A percentile compares a stretch with the other conserved stretches of the same genome.
Conservation (phyloP, 2,797 vertebrate genomes). For the Semotilus atromaculatus region DNA sequence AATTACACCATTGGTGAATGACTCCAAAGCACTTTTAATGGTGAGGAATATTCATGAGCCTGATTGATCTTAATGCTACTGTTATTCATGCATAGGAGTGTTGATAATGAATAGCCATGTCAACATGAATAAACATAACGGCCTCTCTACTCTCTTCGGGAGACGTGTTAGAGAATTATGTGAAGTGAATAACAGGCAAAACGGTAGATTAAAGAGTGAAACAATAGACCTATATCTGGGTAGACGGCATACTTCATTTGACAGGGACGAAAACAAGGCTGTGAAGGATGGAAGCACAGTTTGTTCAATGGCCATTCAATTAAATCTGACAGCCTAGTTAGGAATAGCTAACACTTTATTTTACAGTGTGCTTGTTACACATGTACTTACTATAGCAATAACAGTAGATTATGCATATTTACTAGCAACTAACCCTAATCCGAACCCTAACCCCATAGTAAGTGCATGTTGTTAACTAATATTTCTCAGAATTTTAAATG, state of each 20-base stretch:
- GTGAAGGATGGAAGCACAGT: neutral
- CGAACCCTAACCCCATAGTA: neutral
- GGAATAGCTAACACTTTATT: neutral
- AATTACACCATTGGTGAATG: slow-evolving; percentile 12
- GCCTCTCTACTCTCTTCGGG: slow-evolving; percentile 25
- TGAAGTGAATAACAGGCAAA: slow-evolving; percentile 17
- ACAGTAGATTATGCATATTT: neutral
- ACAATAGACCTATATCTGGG: neutral
- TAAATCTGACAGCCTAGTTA: neutral
- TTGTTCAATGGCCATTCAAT: neutral
- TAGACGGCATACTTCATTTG: slow-evolving; percentile 7
- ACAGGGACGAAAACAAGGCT: neutral
- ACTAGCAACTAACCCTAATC: neutral
- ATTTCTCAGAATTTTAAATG: neutral
- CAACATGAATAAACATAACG: slow-evolving; percentile 51
- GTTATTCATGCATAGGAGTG: slow-evolving; percentile 22
- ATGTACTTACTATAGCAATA: neutral
- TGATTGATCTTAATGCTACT: slow-evolving; percentile 49
- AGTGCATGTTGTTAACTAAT: neutral
- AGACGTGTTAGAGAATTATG: slow-evolving; percentile 13
- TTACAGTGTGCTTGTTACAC: neutral
- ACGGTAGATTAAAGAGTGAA: slow-evolving; percentile 4
- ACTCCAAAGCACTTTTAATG: slow-evolving; percentile 30
- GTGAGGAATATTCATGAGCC: slow-evolving; percentile 60
- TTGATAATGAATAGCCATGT: slow-evolving; percentile 50